Evolutionary conservation across 2,888 invertebrate species (phyloP).

Genomic region (Elegia similella): DNA sequence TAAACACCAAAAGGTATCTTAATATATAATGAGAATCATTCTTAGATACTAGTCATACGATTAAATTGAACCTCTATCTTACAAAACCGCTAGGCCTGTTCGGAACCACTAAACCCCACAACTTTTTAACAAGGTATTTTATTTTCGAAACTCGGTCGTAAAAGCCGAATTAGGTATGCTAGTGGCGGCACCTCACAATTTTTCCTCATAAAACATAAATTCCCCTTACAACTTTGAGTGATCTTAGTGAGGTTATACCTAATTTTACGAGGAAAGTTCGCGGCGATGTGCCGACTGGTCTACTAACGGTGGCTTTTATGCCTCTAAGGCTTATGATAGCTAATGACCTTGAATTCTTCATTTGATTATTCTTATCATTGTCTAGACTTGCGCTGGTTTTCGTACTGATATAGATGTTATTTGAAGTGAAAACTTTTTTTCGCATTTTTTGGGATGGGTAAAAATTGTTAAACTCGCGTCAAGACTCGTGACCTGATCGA

Average conservation of each 20-base stretch:
- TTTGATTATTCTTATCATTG: background rate
- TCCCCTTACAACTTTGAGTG: conserved; percentile 67
- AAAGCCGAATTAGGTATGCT: conserved; percentile 46
- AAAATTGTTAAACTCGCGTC: too few relatives aligned
- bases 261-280: conserved; percentile 70
- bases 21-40: too few relatives aligned
- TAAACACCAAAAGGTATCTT: too few relatives aligned
- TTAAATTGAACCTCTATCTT: background rate
- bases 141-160: conserved; percentile 13
- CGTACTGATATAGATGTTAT: background rate
- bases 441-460: too few relatives aligned
- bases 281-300: conserved; percentile 43
- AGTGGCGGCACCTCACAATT: conserved; percentile 48
- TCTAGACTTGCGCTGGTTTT: background rate
- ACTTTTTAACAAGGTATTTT: conserved; percentile 12
- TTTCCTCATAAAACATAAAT: conserved; percentile 75
- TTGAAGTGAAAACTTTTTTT: too few relatives aligned
- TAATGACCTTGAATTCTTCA: background rate
- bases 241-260: conserved; percentile 69
- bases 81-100: background rate
- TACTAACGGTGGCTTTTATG: conserved; percentile 23
- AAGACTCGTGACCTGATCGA: too few relatives aligned
- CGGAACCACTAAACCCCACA: background rate
- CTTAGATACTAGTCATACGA: too few relatives aligned
- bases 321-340: background rate